A percentile compares a stretch with the other conserved stretches of the same genome.
These are phyloP conservation scores for Heliconius sara DNA, from an alignment of 2,888 invertebrate genomes.

Conservation along the genomic window DNA sequence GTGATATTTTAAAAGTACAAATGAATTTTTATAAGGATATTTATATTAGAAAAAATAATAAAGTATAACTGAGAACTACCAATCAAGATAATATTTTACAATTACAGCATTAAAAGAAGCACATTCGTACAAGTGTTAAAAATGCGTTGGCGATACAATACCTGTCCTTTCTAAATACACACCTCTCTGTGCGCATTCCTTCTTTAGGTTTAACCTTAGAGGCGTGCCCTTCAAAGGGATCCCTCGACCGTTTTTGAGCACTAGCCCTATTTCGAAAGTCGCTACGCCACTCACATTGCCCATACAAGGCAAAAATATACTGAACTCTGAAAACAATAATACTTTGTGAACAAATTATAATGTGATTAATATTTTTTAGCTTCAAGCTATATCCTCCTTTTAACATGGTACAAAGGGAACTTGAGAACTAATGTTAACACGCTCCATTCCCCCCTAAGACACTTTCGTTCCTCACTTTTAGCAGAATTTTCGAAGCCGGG, in stretches of 20 bases:
- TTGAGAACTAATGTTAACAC: too few relatives aligned
- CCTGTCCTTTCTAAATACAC: conserved; percentile 87
- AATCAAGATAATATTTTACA: not conserved
- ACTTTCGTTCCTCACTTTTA: too few relatives aligned
- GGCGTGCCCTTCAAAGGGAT: conserved; percentile 94
- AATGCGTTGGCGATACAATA: conserved; percentile 85
- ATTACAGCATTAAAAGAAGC: conserved; percentile 59
- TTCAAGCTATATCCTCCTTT: too few relatives aligned
- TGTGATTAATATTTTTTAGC: too few relatives aligned
- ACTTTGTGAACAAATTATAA: not conserved
- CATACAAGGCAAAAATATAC: conserved; percentile 93
- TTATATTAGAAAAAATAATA: not conserved
- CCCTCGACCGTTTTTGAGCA: conserved; percentile 91
- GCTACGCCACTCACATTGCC: conserved; percentile 95
- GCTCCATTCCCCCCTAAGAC: too few relatives aligned
- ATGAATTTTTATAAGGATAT: too few relatives aligned
- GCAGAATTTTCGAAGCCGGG: too few relatives aligned
- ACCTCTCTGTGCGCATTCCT: conserved; percentile 97
- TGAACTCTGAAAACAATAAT: conserved; percentile 87
- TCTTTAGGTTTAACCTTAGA: conserved; percentile 92
- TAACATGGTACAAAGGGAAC: too few relatives aligned
- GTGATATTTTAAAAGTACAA: not conserved
- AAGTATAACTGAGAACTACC: not conserved
- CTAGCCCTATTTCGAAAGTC: conserved; percentile 92
- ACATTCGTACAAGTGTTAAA: conserved; percentile 80